phyloP scores from a whole-genome alignment of 2,113 vertebrate species.

The Paradoxurus hermaphroditus region DNA sequence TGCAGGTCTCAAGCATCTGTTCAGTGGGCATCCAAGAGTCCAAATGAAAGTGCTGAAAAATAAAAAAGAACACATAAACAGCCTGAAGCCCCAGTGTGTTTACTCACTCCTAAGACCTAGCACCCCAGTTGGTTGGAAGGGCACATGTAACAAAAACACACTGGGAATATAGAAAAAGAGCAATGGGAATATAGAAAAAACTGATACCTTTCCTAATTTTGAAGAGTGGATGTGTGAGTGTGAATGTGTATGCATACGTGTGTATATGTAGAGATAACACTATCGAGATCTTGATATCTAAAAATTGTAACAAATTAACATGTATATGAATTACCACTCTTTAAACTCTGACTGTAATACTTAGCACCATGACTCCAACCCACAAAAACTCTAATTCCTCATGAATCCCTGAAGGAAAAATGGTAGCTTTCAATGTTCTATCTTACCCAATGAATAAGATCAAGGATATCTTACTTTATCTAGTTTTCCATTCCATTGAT shows the following conservation, averaged over 20 bases:
- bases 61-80: background rate
- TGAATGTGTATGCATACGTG: background rate
- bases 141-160: background rate
- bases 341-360: conserved; percentile 11
- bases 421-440: background rate
- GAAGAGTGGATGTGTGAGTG: background rate
- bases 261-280: background rate
- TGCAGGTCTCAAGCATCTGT: conserved; percentile 36
- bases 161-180: background rate
- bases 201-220: background rate
- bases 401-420: background rate
- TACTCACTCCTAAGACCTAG: background rate
- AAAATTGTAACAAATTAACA: background rate
- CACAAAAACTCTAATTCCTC: conserved; percentile 9
- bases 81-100: background rate
- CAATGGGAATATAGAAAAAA: background rate
- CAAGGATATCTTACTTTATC: background rate
- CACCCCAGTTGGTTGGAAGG: background rate
- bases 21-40: conserved; percentile 54
- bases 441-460: background rate
- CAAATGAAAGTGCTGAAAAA: conserved; percentile 67
- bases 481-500: conserved; percentile 22
- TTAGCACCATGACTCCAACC: background rate
- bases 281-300: background rate
- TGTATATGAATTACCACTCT: background rate